Conservation (phyloP, 2,888 invertebrate genomes). For the Crematogaster levior region DNA sequence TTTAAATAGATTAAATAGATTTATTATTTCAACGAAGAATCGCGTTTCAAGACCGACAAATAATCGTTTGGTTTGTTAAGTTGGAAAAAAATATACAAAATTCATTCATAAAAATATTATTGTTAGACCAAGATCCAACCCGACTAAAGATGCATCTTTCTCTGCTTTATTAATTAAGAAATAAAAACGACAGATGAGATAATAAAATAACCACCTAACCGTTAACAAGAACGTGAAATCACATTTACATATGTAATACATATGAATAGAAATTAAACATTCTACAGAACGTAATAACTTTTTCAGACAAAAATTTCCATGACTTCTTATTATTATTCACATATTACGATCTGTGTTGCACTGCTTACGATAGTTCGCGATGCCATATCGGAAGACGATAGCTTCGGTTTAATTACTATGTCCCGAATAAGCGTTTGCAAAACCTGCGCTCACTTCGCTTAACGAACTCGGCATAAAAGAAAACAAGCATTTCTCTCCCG, state of each 20-base stretch:
- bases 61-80: too few species aligned
- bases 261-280: neutral
- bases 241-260: neutral
- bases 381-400: neutral
- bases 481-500: slow-evolving; percentile 52
- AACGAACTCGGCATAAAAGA: slow-evolving; percentile 30
- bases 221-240: neutral
- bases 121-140: too few species aligned
- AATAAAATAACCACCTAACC: neutral
- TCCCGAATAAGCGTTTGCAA: slow-evolving; percentile 46
- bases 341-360: slow-evolving; percentile 14
- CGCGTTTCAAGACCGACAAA: too few species aligned
- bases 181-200: neutral
- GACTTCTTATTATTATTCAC: slow-evolving; percentile 17
- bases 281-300: neutral
- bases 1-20: too few species aligned
- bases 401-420: slow-evolving; percentile 29
- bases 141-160: too few species aligned
- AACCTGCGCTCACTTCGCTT: slow-evolving; percentile 4
- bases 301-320: neutral
- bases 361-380: neutral
- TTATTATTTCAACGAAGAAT: too few species aligned
- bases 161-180: neutral
- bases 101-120: too few species aligned
- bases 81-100: too few species aligned